phyloP scores from a whole-genome alignment of 2,113 vertebrate genomes.

The Bagarius yarrelli region DNA sequence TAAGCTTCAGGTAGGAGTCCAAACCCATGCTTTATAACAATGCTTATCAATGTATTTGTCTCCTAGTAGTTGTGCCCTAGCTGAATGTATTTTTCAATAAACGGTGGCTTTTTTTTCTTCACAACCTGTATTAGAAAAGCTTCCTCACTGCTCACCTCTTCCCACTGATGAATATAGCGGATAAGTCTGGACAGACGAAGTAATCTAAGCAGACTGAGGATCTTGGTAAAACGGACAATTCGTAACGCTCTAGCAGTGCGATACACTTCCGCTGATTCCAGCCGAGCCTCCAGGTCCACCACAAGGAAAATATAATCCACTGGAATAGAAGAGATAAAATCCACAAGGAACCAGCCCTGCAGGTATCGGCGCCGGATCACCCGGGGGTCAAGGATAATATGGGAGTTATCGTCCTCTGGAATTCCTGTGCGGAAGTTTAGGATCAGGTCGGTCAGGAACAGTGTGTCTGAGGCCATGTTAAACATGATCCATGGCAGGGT shows the following conservation, averaged over 20 bases:
- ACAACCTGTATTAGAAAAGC: background rate
- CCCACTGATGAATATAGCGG: conserved; percentile 78
- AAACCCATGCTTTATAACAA: background rate
- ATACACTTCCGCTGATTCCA: conserved; percentile 69
- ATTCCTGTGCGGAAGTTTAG: conserved; percentile 77
- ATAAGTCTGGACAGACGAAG: conserved; percentile 75
- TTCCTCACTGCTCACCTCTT: conserved; percentile 65
- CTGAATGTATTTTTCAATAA: background rate
- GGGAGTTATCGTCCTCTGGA: conserved; percentile 64
- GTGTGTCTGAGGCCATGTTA: conserved; percentile 73
- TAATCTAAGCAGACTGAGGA: conserved; percentile 74
- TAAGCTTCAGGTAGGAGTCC: background rate
- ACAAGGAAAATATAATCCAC: conserved; percentile 77
- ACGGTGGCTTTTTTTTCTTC: background rate
- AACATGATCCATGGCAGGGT: conserved; percentile 74
- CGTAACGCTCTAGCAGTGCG: conserved; percentile 73
- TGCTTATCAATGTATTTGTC: background rate
- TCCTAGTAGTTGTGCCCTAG: background rate
- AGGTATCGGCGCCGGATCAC: conserved; percentile 70
- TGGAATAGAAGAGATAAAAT: conserved; percentile 75
- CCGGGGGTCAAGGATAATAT: conserved; percentile 72
- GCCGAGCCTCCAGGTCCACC: conserved; percentile 66
- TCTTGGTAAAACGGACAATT: conserved; percentile 77
- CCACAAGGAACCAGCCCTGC: conserved; percentile 73
- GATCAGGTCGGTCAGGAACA: conserved; percentile 73